These are phyloP conservation scores for Athrips mouffetella DNA, from an alignment of 2,888 invertebrate genomes.

Conservation along the genomic window DNA sequence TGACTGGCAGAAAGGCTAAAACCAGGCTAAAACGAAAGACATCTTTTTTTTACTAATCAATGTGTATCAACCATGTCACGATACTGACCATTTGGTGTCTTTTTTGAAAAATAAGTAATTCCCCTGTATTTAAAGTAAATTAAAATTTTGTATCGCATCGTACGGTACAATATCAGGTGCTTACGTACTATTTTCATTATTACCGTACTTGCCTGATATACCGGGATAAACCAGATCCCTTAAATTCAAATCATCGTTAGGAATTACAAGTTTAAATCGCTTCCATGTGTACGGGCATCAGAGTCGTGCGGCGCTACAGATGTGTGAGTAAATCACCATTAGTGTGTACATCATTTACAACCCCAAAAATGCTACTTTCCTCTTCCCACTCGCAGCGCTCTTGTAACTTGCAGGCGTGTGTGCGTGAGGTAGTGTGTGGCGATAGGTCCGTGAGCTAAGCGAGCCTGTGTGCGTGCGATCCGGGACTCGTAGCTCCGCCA, in stretches of 20 bases:
- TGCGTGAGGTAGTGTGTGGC: constrained; percentile 44
- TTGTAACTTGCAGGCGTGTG: constrained; percentile 49
- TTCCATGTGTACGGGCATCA: constrained; percentile 56
- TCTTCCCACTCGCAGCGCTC: constrained; percentile 56
- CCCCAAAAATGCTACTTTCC: constrained; percentile 70
- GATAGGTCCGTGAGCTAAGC: constrained; percentile 46
- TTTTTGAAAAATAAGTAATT: too few species aligned
- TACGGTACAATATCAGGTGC: too few species aligned
- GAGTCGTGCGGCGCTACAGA: constrained; percentile 42
- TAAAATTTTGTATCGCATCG: too few species aligned
- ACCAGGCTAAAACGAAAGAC: too few species aligned
- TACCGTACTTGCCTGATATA: too few species aligned
- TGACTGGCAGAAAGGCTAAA: too few species aligned
- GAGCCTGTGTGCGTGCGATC: constrained; percentile 58
- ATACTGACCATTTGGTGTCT: too few species aligned
- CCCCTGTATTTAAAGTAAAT: too few species aligned
- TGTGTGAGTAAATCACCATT: constrained; percentile 65
- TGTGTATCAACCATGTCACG: too few species aligned
- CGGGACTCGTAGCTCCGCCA: constrained; percentile 74
- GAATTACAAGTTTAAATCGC: constrained; percentile 75
- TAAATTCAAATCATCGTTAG: constrained; percentile 73
- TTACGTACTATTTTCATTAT: too few species aligned
- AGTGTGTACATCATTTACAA: constrained; percentile 70
- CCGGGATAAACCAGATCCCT: constrained; percentile 56
- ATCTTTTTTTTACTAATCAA: too few species aligned